Base-by-base conservation (phyloP, 2,888 invertebrate species). In the Drosophila anceps region DNA sequence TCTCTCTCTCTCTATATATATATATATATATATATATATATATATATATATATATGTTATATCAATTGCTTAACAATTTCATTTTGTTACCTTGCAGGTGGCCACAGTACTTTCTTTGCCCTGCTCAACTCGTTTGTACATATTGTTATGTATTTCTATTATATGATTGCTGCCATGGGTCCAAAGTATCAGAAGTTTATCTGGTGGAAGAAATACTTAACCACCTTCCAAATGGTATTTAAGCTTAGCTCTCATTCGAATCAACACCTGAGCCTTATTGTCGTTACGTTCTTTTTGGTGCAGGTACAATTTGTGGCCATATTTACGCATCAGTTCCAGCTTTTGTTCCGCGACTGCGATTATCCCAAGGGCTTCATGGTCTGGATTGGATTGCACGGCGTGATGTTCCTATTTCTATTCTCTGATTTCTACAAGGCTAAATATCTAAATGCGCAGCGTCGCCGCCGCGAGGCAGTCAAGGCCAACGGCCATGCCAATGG, bases 191-290 rank as follows among this genome's bases (percentile, higher is more conserved):
- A 97, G 93, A 98, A 97, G 93, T 98, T 95, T 93, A 96, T 98
- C 86, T 98, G 98, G 98, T 99, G 98, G 98, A 99, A 98, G 94
- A 98, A 97, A 92, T 97, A 98, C 93, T 95, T 99, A 89, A 98
- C 98, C 68, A 96, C 96, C 80, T 96, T 98, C 94, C 98, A 98
- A 94, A 98, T 99, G 96, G 98, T 98, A 62, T 27, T 2, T 3
- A 12, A 6, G 2, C 13, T 18, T 12, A 18, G 18, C 18, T 13
- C 54, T 15, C 33, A 2, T 7, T 35, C 8, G 2, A 5, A 5
- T n/a, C 10, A 24, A 12, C 9, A 6, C 1, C 13, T 51, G 7
- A 51, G 33, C 51, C 51, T 35, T 33, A 35, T 35, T 20, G 24
- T 12, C 2, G 6, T 7, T 5, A 0, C 13, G 0, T 15, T 20